A percentile compares a stretch with the other conserved stretches of the same genome.
Conservation (phyloP, 2,888 invertebrate species). For the Sesamia inferens region DNA sequence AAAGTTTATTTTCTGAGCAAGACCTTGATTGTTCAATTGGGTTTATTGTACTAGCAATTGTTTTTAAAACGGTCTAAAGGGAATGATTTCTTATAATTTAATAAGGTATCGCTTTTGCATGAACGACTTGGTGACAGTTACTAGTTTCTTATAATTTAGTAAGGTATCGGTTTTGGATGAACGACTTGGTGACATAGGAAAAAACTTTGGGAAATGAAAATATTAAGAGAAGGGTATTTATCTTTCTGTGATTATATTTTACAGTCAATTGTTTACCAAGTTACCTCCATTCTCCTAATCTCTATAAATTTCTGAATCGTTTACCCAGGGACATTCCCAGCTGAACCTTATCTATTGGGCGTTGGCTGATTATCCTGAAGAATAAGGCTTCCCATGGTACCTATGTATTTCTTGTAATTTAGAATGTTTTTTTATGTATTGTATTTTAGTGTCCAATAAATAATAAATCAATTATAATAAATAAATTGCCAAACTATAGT, state of each 20-base stretch:
- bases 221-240: background rate
- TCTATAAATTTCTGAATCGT: no score
- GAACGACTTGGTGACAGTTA: background rate
- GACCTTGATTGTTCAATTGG: constrained; percentile 31
- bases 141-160: constrained; percentile 15
- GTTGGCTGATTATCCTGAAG: no score
- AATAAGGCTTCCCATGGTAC: no score
- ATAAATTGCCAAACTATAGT: no score
- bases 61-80: constrained; percentile 5
- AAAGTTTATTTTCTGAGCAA: constrained; percentile 40
- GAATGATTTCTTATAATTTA: constrained; percentile 3
- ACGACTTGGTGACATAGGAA: no score
- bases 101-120: background rate
- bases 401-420: no score
- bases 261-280: background rate
- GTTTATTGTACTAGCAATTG: constrained; percentile 32
- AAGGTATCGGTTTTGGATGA: background rate
- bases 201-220: background rate
- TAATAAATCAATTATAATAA: no score
- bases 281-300: no score
- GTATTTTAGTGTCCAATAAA: no score
- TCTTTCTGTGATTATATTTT: background rate
- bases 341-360: no score
- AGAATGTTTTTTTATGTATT: no score
- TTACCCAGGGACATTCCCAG: no score